phyloP scores from a whole-genome alignment of 1,140 invertebrate genomes.

The Zaprionus ornatus region DNA sequence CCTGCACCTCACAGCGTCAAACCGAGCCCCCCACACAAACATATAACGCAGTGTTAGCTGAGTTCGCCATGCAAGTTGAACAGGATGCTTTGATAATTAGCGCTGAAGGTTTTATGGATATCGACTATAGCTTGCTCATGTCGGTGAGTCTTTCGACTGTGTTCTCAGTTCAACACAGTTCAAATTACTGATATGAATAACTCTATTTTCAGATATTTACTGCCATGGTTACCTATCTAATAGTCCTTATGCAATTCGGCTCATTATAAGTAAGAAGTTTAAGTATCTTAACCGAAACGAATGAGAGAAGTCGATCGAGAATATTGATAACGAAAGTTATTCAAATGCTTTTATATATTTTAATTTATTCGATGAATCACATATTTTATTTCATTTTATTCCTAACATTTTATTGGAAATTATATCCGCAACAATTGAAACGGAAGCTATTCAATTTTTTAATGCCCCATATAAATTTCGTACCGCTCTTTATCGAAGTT shows the following conservation, averaged over 20 bases:
- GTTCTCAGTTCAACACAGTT: background rate
- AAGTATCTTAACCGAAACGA: background rate
- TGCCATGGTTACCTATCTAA: constrained; percentile 66
- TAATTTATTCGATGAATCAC: too few relatives aligned
- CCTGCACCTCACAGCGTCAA: constrained; percentile 26
- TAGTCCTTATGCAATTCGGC: constrained; percentile 69
- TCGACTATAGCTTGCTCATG: constrained; percentile 66
- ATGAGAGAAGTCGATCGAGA: background rate
- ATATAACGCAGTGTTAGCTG: constrained; percentile 53
- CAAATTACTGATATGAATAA: background rate
- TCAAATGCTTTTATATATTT: too few relatives aligned
- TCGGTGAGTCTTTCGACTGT: constrained; percentile 44
- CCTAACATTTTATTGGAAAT: background rate
- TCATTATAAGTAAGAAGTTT: constrained; percentile 38
- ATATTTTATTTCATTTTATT: background rate
- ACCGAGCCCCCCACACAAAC: constrained; percentile 10
- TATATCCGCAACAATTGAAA: background rate
- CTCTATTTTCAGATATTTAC: constrained; percentile 57
- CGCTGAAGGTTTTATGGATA: constrained; percentile 63
- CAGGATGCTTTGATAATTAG: constrained; percentile 61
- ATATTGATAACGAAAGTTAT: too few relatives aligned
- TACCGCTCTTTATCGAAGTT: background rate
- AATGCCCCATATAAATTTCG: background rate
- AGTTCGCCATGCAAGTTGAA: constrained; percentile 66
- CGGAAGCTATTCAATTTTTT: background rate